Evolutionary conservation across 2,113 vertebrate genomes (phyloP).

Genomic region (Odobenus rosmarus): DNA sequence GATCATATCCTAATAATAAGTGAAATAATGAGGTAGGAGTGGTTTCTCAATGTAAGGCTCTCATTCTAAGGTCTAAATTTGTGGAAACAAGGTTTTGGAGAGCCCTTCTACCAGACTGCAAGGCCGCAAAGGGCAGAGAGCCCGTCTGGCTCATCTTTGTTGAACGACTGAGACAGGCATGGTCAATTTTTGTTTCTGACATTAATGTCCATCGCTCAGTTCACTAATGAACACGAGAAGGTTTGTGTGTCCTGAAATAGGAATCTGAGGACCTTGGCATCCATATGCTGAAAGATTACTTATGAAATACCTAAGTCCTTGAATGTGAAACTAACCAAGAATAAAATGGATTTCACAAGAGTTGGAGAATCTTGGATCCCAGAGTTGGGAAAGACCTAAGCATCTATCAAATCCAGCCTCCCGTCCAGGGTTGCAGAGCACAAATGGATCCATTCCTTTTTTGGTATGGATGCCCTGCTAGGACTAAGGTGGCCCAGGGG

Average conservation of each 20-base stretch:
- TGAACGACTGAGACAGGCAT: not conserved
- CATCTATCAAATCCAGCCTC: not conserved
- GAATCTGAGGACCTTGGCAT: not conserved
- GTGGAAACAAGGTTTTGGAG: slow-evolving; percentile 36
- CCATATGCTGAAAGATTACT: slow-evolving; percentile 23
- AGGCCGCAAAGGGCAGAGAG: not conserved
- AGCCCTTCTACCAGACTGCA: not conserved
- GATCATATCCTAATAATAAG: slow-evolving; percentile 47
- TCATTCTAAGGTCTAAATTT: slow-evolving; percentile 50
- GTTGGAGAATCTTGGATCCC: not conserved
- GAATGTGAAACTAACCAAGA: slow-evolving; percentile 53
- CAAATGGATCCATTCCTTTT: not conserved
- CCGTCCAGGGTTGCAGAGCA: not conserved
- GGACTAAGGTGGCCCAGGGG: not conserved
- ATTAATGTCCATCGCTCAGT: not conserved
- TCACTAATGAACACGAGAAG: not conserved
- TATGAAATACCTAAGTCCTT: not conserved
- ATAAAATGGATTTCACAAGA: not conserved
- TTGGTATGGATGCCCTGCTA: not conserved
- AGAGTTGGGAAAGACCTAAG: slow-evolving; percentile 13
- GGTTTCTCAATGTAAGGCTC: slow-evolving; percentile 35
- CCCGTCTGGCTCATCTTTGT: not conserved
- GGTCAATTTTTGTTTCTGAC: slow-evolving; percentile 17
- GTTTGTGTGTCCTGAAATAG: not conserved
- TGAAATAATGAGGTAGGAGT: slow-evolving; percentile 14